These are phyloP conservation scores for Chrysemys picta DNA, from an alignment of 2,113 vertebrate species.

Conservation along the genomic window DNA sequence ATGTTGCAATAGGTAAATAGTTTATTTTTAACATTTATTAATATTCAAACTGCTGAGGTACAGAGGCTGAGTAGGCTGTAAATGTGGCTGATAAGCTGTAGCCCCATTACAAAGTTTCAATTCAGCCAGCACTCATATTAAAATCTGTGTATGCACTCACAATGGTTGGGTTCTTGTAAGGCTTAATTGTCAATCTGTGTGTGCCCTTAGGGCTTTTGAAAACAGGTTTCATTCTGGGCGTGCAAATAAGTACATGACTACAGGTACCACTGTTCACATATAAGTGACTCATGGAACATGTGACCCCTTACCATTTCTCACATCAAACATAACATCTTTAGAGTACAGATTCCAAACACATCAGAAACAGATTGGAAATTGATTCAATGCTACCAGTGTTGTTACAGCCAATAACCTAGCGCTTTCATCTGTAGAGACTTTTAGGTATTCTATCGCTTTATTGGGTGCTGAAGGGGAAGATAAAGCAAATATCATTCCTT, in stretches of 20 bases:
- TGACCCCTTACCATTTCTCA: conserved; percentile 32
- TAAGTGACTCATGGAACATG: neutral
- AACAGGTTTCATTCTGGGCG: neutral
- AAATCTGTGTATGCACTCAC: neutral
- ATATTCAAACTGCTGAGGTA: neutral
- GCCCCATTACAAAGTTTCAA: neutral
- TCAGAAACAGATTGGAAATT: conserved; percentile 64
- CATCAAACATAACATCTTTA: conserved; percentile 76
- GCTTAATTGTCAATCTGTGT: neutral
- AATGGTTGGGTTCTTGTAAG: neutral
- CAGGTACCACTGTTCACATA: neutral
- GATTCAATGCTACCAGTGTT: conserved; percentile 49
- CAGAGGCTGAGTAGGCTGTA: neutral
- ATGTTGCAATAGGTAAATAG: neutral
- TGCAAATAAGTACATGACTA: neutral
- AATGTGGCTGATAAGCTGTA: neutral
- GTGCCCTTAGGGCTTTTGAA: neutral
- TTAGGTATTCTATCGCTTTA: conserved; percentile 36
- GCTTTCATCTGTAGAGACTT: conserved; percentile 39
- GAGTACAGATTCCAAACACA: conserved; percentile 40
- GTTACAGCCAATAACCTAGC: conserved; percentile 60
- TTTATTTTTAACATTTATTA: neutral
- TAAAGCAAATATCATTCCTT: conserved; percentile 70
- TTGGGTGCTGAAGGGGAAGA: conserved; percentile 52
- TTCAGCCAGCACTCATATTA: neutral